phyloP scores from a whole-genome alignment of 2,888 invertebrate species.

The Orthonevra nobilis region DNA sequence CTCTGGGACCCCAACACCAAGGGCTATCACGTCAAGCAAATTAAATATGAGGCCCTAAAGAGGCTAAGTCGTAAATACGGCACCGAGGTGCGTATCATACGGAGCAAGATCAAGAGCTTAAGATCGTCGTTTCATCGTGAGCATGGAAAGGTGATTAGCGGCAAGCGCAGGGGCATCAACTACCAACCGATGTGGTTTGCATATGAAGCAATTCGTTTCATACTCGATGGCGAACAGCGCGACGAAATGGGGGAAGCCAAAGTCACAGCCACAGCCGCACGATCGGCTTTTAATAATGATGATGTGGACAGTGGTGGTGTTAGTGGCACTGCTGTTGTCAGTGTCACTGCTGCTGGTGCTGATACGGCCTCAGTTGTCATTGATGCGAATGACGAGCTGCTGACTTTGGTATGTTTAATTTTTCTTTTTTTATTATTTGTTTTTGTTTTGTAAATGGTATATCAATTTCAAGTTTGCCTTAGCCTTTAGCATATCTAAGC shows the following conservation, averaged over 20 bases:
- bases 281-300: conserved; percentile 41
- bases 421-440: no score
- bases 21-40: conserved; percentile 79
- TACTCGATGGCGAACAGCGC: conserved; percentile 77
- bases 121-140: conserved; percentile 79
- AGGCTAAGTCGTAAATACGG: conserved; percentile 77
- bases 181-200: conserved; percentile 80
- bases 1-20: conserved; percentile 79
- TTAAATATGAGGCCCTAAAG: conserved; percentile 78
- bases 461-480: conserved; percentile 50
- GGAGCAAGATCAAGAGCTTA: conserved; percentile 78
- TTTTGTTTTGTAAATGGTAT: no score
- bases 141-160: conserved; percentile 78
- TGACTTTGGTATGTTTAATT: conserved; percentile 59
- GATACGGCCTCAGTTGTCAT: conserved; percentile 71
- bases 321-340: conserved; percentile 71
- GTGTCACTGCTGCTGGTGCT: conserved; percentile 73
- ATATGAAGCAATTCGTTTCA: conserved; percentile 79
- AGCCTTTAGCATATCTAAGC: conserved; percentile 24
- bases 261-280: no score
- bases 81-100: conserved; percentile 78
- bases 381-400: conserved; percentile 60
- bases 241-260: conserved; percentile 56
- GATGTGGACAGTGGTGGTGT: conserved; percentile 56
- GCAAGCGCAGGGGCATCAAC: conserved; percentile 76